These are phyloP conservation scores for Synanceia verrucosa DNA, from an alignment of 2,797 vertebrate species.

Conservation along the genomic window DNA sequence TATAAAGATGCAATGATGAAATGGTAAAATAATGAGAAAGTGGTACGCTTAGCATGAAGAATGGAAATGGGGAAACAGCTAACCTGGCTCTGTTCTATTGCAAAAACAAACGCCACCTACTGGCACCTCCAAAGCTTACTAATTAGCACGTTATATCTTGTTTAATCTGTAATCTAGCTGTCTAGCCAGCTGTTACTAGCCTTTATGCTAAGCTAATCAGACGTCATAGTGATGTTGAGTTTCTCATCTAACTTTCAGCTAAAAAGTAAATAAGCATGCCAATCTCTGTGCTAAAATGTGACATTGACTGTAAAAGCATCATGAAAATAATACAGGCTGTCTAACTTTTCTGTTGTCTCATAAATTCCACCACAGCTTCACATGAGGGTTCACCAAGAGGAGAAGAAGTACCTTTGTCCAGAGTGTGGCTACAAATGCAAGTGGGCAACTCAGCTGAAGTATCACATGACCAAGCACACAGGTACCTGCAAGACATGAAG, in stretches of 20 bases:
- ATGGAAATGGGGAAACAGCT: too few species aligned
- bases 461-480: conserved; percentile 98
- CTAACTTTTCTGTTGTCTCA: neutral
- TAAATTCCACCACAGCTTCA: conserved; percentile 85
- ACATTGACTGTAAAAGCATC: neutral
- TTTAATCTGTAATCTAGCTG: too few species aligned
- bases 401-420: conserved; percentile 96
- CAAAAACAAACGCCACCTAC: too few species aligned
- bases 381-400: conserved; percentile 96
- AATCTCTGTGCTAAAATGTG: too few species aligned
- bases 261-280: too few species aligned
- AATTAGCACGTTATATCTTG: too few species aligned
- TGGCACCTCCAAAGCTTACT: too few species aligned
- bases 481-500: conserved; percentile 71
- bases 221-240: neutral
- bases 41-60: too few species aligned
- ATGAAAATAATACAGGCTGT: neutral
- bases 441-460: conserved; percentile 98
- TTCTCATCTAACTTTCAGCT: neutral
- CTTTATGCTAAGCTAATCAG: neutral
- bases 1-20: too few species aligned
- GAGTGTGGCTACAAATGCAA: conserved; percentile 99
- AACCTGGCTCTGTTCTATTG: too few species aligned
- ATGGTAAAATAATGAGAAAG: too few species aligned
- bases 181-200: neutral